Evolutionary conservation across 2,888 invertebrate genomes (phyloP).

Genomic region (Athalia cordata): DNA sequence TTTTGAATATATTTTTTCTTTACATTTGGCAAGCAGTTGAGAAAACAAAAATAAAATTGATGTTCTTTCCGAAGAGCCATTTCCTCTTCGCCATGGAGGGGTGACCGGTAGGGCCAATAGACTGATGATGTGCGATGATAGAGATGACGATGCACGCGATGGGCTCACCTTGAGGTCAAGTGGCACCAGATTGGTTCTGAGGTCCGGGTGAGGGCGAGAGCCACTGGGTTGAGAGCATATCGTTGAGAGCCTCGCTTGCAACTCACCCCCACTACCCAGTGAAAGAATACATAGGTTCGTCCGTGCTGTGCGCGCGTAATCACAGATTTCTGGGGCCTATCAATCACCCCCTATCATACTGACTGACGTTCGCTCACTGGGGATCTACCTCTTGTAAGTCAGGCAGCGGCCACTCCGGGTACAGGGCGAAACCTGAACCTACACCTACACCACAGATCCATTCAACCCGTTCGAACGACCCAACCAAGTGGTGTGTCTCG

Average conservation of each 20-base stretch:
- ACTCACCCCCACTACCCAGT: constrained; percentile 44
- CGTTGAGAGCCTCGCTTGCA: constrained; percentile 27
- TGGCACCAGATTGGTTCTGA: constrained; percentile 63
- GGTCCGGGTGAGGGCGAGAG: constrained; percentile 33
- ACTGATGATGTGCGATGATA: constrained; percentile 68
- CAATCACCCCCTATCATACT: constrained; percentile 43
- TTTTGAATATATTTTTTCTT: constrained; percentile 54
- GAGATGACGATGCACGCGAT: constrained; percentile 65
- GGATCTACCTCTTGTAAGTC: constrained; percentile 62
- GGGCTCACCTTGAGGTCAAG: constrained; percentile 68
- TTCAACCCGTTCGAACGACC: constrained; percentile 69
- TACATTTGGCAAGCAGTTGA: constrained; percentile 62
- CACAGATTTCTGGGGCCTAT: constrained; percentile 41
- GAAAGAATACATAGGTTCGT: constrained; percentile 40
- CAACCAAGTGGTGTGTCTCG: constrained; percentile 68
- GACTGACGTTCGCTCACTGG: constrained; percentile 42
- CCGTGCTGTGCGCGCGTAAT: constrained; percentile 44
- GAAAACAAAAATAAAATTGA: constrained; percentile 67
- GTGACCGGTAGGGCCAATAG: constrained; percentile 72
- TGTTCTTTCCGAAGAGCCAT: constrained; percentile 74
- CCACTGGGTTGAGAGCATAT: constrained; percentile 42
- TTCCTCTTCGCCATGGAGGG: constrained; percentile 74
- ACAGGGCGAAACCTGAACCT: constrained; percentile 66
- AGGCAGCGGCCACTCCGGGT: constrained; percentile 69
- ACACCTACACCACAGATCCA: constrained; percentile 45